Evolutionary conservation across 2,113 vertebrate species (phyloP).

Genomic region (Mola mola): DNA sequence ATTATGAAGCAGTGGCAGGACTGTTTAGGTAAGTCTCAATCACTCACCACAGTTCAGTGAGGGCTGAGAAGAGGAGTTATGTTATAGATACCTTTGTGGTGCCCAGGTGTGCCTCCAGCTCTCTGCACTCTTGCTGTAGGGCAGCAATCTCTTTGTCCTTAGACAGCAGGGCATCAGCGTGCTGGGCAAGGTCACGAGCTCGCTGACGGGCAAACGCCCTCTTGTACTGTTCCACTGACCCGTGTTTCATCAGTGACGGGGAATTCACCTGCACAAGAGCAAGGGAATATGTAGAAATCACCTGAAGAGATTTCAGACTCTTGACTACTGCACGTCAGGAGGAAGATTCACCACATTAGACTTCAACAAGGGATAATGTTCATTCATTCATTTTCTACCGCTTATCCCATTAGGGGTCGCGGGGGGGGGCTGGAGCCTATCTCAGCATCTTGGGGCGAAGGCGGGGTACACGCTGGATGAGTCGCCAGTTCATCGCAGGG

Average conservation of each 20-base stretch:
- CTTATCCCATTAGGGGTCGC: no score
- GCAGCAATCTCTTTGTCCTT: constrained; percentile 96
- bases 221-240: constrained; percentile 89
- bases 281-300: no score
- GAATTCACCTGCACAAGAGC: constrained; percentile 85
- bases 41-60: background rate
- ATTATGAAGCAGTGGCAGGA: background rate
- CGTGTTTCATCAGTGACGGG: constrained; percentile 83
- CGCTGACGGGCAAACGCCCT: constrained; percentile 91
- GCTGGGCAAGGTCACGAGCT: constrained; percentile 91
- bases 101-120: constrained; percentile 86
- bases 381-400: no score
- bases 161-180: constrained; percentile 90
- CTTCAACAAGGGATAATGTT: no score
- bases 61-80: background rate
- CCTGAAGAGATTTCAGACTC: no score
- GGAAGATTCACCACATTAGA: no score
- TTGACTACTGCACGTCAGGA: no score
- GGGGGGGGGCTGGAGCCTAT: no score
- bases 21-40: background rate
- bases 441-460: no score
- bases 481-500: no score
- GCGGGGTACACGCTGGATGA: no score
- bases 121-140: constrained; percentile 89
- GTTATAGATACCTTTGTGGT: constrained; percentile 83